Base-by-base conservation (phyloP, 2,797 vertebrate genomes). In the Merluccius polli region DNA sequence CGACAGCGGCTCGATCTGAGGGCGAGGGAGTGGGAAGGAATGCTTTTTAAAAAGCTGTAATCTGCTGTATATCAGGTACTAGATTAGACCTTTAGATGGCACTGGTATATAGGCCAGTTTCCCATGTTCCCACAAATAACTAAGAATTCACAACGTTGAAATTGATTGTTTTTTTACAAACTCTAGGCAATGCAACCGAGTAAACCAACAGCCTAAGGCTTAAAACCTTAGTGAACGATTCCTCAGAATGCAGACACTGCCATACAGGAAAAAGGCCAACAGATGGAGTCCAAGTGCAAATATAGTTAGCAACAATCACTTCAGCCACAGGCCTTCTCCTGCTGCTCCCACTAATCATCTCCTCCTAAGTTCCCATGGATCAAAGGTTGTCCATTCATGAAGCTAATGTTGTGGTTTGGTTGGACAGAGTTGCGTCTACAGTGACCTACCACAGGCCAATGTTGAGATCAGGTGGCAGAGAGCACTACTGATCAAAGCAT, bases 1-100 rank as follows among this genome's bases (percentile, higher is more conserved):
- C 3, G 96, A 96, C 76, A 97, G 92, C 0, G 97, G 98, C 82
- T 97, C 96, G 36, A 98, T 95, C 98, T 98, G 81, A 72, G 69
- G 27, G 73, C 4, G 21, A 12, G 16, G 13, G 30, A 30, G 24
- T 11, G 30, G 65, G 13, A 68, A 68, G 24, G 27, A 5, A 30
- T 13, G 67, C 27, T 32, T 12, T 15, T 30, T 11, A 69, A 16
- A 69, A 6, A 18, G 29, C 67, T 32, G 29, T 32, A 3, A 13
- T 32, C 52, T 59, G 8, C 18, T n/a, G 18, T 59, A 9, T 38
- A 38, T 38, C 48, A 52, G 52, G 5, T 21, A 9, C 52, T 59
- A 7, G 8, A 59, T n/a, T 9, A 59, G 6, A 59, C 6, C 7
- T n/a, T 59, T 15, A 59, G 7, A n/a, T 1, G 6, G 21, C 15